Base-by-base conservation (phyloP, 2,888 invertebrate genomes). In the Seladonia tumulorum region DNA sequence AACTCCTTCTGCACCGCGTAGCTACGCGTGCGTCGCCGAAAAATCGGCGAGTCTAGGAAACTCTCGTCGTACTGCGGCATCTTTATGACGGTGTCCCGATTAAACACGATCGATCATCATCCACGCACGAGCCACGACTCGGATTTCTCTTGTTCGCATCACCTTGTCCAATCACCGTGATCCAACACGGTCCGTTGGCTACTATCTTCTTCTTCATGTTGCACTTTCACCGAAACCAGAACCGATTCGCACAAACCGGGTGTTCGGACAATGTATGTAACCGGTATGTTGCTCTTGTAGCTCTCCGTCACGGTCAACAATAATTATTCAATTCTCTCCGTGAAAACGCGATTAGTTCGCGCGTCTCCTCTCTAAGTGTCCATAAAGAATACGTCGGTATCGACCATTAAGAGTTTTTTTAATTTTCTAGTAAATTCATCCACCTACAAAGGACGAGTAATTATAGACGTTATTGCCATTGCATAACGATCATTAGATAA, bases 51-150 rank as follows among this genome's bases (percentile, higher is more conserved):
- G 86, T 94, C 93, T 76, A 94, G 92, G 81, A 95, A 94, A 63
- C 93, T 93, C 78, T 95, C 95, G 92, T 95, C 95, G 94, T 94
- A 95, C 78, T 94, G 94, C 82, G 95, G 94, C 95, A 95, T 95
- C 86, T 90, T 90, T 92, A 76, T 60, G 53, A 76, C 10, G n/a
- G 39, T 29, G 63, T 16, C 3, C 16, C 79, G 7, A 66, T 25
- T 18, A 76, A 35, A 14, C 60, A 25, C 53, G n/a, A 53, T 60
- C 78, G 42, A 63, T 60, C 68, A 63, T 60, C 68, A 74, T 84
- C 72, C 47, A 57, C 39, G 16, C 71, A 60, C 42, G n/a, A 35
- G 39, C n/a, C 60, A 22, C 53, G 22, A 25, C 16, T 63, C 63
- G 63, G 29, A 63, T 29, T 63, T 63, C 63, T 63, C 29, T 63